A percentile compares a stretch with the other conserved stretches of the same genome.
These are phyloP conservation scores for Danaus chrysippus DNA, from an alignment of 2,888 invertebrate genomes.

Conservation along the genomic window DNA sequence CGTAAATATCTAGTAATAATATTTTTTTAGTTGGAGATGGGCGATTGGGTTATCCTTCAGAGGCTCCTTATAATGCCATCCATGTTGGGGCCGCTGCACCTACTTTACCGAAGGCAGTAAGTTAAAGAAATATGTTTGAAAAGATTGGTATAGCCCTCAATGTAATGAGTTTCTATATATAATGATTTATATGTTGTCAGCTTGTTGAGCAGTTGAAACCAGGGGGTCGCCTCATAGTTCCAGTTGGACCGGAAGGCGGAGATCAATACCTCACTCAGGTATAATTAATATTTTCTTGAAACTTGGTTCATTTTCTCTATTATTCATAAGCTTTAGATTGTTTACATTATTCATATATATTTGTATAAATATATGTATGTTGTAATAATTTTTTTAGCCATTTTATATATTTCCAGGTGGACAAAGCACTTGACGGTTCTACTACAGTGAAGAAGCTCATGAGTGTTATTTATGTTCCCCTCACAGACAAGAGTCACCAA, in stretches of 20 bases:
- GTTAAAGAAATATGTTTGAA: slow-evolving; percentile 35
- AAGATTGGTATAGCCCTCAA: neutral
- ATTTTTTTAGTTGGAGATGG: slow-evolving; percentile 89
- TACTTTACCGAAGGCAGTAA: slow-evolving; percentile 85
- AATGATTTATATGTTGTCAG: slow-evolving; percentile 61
- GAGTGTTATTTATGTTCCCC: slow-evolving; percentile 98
- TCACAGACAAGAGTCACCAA: slow-evolving; percentile 86
- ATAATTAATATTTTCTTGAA: neutral
- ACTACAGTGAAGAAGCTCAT: slow-evolving; percentile 88
- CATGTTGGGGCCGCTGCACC: slow-evolving; percentile 96
- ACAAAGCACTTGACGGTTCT: slow-evolving; percentile 90
- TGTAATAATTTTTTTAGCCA: neutral
- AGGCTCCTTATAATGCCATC: slow-evolving; percentile 94
- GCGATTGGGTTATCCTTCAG: slow-evolving; percentile 84
- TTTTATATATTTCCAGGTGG: slow-evolving; percentile 81
- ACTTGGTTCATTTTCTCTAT: too few relatives aligned
- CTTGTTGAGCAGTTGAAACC: slow-evolving; percentile 92
- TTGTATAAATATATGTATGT: too few relatives aligned
- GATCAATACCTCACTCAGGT: slow-evolving; percentile 92
- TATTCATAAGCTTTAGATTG: too few relatives aligned
- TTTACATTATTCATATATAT: too few relatives aligned
- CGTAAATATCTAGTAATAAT: neutral
- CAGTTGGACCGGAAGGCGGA: slow-evolving; percentile 91
- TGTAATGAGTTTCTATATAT: neutral
- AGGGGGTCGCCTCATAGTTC: slow-evolving; percentile 95